Evolutionary conservation across 2,113 vertebrate genomes (phyloP), one percentile per base, ranked within the genome.

Genomic region (Siniperca chuatsi): DNA sequence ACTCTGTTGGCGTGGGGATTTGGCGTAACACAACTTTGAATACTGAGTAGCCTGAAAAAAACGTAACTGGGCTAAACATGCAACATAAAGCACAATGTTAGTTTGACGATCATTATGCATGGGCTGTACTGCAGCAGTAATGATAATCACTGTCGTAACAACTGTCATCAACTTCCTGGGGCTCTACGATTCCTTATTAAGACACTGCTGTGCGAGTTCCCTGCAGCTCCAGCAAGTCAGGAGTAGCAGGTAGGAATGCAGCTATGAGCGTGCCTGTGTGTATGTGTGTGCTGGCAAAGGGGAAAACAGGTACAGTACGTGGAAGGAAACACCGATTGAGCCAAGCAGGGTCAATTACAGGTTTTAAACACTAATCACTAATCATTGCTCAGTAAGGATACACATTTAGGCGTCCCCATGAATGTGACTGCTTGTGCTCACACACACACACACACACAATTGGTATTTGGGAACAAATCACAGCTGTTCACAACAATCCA

Each of bases 401-500:
- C 12, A 55, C 25, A 83, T 71, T 78, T 67, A 64, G 40, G 25
- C 4, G 9, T 46, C 35, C 60, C 58, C 16, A 13, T 40, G 72
- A 71, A 81, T 11, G 20, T 1, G 6, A n/a, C 33, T 23, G 68
- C 76, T 46, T 48, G 33, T 21, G 20, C 20, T 23, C 18, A 48
- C 46, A 44, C 57, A 29, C 46, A 25, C 16, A 25, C 64, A 57
- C 74, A 75, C 52, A 62, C 48, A 23, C 6, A 8, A 15, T 13
- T 20, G 65, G 66, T 5, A 52, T 78, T 82, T 69, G 50, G 76
- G 69, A 71, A 52, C 58, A 67, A 81, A 79, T 78, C 82, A 46
- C 88, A 89, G 89, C 75, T 92, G 93, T 91, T 92, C 87, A 82
- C 88, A 90, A 91, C 90, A 89, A 88, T 87, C 57, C 40, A 15